Percentiles rank a stretch among this genome's conserved stretches.
phyloP scores from a whole-genome alignment of 2,113 vertebrate genomes.

The Alligator mississippiensis region DNA sequence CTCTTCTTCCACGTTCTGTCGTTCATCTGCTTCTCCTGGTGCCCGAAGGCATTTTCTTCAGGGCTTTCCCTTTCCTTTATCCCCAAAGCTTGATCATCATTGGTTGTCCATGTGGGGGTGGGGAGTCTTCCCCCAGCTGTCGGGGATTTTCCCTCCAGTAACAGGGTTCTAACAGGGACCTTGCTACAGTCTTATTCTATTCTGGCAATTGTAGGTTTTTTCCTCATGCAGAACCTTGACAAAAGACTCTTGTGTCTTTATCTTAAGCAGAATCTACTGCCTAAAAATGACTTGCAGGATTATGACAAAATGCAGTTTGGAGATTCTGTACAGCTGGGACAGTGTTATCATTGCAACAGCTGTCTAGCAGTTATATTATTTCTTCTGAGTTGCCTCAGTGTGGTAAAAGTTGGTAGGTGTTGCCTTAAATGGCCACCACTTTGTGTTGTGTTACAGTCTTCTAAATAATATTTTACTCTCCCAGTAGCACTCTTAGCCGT shows the following conservation, averaged over 20 bases:
- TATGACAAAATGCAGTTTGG: background rate
- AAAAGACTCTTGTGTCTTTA: background rate
- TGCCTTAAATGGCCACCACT: background rate
- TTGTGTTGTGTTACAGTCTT: background rate
- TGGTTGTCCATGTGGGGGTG: no score
- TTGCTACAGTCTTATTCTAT: no score
- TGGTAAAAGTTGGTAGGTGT: background rate
- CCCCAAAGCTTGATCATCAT: no score
- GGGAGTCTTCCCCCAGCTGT: no score
- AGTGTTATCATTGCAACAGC: background rate
- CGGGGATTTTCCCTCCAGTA: no score
- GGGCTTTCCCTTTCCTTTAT: no score
- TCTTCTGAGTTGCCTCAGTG: background rate
- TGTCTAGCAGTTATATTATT: background rate
- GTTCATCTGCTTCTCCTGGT: no score
- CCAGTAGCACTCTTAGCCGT: background rate
- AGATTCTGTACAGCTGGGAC: background rate
- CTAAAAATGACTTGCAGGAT: background rate
- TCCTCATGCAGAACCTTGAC: no score
- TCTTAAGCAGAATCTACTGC: background rate
- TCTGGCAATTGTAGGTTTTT: no score
- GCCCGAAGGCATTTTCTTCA: no score
- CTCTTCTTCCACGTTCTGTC: no score
- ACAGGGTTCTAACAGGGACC: no score
- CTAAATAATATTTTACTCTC: background rate